Evolutionary conservation across 2,113 vertebrate genomes (phyloP).

Genomic region (Scolopax mira): DNA sequence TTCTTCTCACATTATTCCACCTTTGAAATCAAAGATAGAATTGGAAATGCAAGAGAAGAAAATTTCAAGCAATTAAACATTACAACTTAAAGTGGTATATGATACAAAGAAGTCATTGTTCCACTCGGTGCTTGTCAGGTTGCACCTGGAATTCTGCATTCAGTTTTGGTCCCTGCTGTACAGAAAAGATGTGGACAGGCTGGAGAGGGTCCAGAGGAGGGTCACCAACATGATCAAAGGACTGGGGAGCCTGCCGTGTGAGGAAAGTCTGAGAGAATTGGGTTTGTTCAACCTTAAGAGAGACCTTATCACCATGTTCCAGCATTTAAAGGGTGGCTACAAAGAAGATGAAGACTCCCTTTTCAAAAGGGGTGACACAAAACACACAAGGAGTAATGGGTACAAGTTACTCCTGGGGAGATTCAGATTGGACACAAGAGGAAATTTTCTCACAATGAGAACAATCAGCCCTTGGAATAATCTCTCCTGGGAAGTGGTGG

Average conservation of each 20-base stretch:
- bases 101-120: background rate
- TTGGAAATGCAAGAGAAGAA: background rate
- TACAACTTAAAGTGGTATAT: background rate
- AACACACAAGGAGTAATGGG: background rate
- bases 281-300: background rate
- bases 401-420: background rate
- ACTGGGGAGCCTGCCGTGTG: background rate
- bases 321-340: background rate
- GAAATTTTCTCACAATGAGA: background rate
- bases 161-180: background rate
- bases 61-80: background rate
- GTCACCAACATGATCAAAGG: background rate
- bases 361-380: background rate
- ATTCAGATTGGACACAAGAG: background rate
- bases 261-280: background rate
- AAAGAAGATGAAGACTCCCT: background rate
- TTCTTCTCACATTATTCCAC: background rate
- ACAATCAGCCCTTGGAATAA: too few species aligned
- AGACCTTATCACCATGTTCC: background rate
- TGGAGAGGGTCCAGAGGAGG: background rate
- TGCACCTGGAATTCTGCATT: background rate
- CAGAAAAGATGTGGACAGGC: background rate
- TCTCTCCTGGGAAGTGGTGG: background rate
- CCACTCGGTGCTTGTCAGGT: background rate
- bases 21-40: background rate